Evolutionary conservation across 35 echinoderm and acorn worm species (phyloP).

Genomic region (Ophiothrix spiculata): DNA sequence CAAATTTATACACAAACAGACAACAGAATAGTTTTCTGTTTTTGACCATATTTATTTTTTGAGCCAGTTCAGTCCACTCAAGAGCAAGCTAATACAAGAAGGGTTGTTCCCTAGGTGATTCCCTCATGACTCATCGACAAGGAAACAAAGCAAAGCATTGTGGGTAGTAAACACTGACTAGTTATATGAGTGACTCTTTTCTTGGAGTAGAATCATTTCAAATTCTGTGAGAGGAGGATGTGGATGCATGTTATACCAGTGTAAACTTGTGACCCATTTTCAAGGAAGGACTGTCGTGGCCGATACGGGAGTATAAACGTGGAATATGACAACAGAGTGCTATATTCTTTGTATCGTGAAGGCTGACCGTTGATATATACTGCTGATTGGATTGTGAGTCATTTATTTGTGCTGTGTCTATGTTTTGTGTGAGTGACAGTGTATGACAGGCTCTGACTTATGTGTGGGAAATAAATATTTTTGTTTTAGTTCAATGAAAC

Average conservation of each 20-base stretch:
- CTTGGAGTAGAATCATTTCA: background rate
- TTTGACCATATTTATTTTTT: too few relatives aligned
- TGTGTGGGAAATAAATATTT: background rate
- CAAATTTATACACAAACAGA: background rate
- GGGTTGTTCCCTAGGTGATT: background rate
- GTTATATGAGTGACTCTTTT: background rate
- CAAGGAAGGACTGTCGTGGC: background rate
- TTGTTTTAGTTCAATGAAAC: background rate
- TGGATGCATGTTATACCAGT: background rate
- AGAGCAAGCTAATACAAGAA: background rate
- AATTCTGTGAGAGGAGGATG: background rate
- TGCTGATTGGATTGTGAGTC: constrained; percentile 1
- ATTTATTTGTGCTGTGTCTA: background rate
- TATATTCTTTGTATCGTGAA: background rate
- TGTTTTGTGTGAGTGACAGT: background rate
- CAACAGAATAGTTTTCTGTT: background rate
- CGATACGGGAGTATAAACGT: background rate
- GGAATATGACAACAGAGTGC: background rate
- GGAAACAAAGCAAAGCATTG: background rate
- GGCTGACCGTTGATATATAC: too few relatives aligned
- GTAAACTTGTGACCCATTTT: background rate
- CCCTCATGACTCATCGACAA: background rate
- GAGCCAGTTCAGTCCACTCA: too few relatives aligned
- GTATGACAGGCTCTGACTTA: background rate
- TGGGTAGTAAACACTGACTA: background rate